A percentile compares a stretch with the other conserved stretches of the same genome.
Conservation (phyloP, 1,140 invertebrate species). For the Potamilus streckersoni region DNA sequence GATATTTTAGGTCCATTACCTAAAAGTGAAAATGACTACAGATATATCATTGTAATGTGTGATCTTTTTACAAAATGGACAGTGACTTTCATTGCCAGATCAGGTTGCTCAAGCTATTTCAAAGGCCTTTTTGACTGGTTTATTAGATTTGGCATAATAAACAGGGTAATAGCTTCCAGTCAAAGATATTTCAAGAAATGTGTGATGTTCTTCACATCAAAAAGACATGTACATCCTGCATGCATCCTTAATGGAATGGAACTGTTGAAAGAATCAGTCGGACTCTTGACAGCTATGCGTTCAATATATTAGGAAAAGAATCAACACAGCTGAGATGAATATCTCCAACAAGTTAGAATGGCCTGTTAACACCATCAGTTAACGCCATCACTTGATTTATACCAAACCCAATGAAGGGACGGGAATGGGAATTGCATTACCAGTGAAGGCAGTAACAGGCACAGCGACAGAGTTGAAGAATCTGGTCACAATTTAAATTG, state of each 20-base stretch:
- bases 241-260: background rate
- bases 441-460: slow-evolving; percentile 24
- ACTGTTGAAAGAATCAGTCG: slow-evolving; percentile 24
- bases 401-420: slow-evolving; percentile 17
- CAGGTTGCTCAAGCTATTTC: slow-evolving; percentile 34
- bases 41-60: too few relatives aligned
- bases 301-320: too few relatives aligned
- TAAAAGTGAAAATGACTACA: too few relatives aligned
- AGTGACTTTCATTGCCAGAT: too few relatives aligned
- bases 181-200: too few relatives aligned
- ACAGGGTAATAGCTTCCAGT: too few relatives aligned
- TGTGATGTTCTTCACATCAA: slow-evolving; percentile 24
- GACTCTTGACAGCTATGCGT: too few relatives aligned
- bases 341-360: slow-evolving; percentile 28
- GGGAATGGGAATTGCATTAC: slow-evolving; percentile 28
- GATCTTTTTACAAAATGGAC: too few relatives aligned
- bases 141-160: background rate
- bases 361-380: slow-evolving; percentile 25
- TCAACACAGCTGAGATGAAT: background rate
- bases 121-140: slow-evolving; percentile 48
- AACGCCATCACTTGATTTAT: slow-evolving; percentile 24
- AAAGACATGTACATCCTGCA: slow-evolving; percentile 42
- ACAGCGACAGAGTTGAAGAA: too few relatives aligned
- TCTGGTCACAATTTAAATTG: too few relatives aligned
- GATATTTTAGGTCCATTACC: too few relatives aligned